Evolutionary conservation across 1,140 invertebrate species (phyloP).

Genomic region (Drosophila tristis): DNA sequence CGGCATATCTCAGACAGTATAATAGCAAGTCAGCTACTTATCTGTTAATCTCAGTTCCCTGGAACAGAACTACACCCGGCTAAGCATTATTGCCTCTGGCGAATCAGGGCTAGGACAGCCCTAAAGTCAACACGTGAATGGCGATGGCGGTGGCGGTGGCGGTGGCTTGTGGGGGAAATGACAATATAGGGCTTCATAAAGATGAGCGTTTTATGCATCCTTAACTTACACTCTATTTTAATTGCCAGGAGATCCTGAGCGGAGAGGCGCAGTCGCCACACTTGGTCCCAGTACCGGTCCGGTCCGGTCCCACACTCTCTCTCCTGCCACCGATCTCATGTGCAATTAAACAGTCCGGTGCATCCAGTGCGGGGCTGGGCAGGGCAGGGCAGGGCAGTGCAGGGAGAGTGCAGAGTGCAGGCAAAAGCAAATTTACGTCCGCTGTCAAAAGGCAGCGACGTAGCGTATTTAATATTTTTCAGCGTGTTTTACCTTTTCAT

Average conservation of each 20-base stretch:
- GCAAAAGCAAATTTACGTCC: constrained; percentile 83
- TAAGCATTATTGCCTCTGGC: constrained; percentile 45
- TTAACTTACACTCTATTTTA: constrained; percentile 84
- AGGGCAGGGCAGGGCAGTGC: not conserved
- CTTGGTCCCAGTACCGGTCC: constrained; percentile 27
- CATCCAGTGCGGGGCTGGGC: not conserved
- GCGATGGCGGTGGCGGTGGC: too few species aligned
- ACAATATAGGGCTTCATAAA: constrained; percentile 65
- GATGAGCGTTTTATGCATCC: constrained; percentile 80
- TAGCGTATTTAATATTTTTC: constrained; percentile 84
- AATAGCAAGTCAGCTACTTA: constrained; percentile 38
- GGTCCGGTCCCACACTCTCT: not conserved
- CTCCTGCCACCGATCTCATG: constrained; percentile 54
- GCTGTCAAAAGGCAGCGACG: constrained; percentile 82
- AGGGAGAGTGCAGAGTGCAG: constrained; percentile 17
- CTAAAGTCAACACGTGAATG: too few species aligned
- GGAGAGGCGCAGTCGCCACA: constrained; percentile 22
- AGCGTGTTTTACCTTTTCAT: constrained; percentile 84
- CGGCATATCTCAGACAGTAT: not conserved
- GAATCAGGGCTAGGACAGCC: constrained; percentile 20
- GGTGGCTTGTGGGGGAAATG: constrained; percentile 10
- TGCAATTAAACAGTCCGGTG: constrained; percentile 75
- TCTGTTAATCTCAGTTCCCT: constrained; percentile 38
- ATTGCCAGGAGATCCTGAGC: constrained; percentile 70
- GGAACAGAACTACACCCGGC: constrained; percentile 21